Evolutionary conservation across 1,140 invertebrate species (phyloP), one percentile per base, ranked within the genome.

Genomic region (Vollenhovia emeryi): DNA sequence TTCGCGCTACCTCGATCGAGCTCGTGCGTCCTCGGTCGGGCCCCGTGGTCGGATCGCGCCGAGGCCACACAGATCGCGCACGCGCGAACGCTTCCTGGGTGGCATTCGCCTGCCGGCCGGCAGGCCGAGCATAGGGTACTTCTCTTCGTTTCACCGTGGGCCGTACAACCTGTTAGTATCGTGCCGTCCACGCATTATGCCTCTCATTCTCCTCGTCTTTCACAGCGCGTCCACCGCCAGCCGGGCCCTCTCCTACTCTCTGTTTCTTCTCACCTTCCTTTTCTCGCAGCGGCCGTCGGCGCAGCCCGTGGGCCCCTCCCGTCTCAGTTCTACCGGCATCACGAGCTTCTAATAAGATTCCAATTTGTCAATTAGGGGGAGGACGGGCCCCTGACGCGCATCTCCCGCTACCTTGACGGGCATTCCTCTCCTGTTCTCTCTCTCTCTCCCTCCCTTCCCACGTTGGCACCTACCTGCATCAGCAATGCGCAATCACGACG

Each of bases 351-450:
- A 96, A 96, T 96, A 96, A 96, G 95, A 96, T 96, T 96, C 96
- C 96, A 96, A 96, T 96, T 96, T 96, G 96, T 96, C 96, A 96
- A 96, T 96, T 96, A 96, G 91, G 89, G 91, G 91, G 92, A 95
- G 93, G 93, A 94, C 92, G 93, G 92, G 92, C 89, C 87, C 89
- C 84, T 84, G 88, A 86, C 78, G 87, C 87, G 86, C 76, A 86
- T 87, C 86, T 91, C 87, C 86, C 78, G 66, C 66, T 82, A 82
- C 78, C 78, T 73, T 68, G 78, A 71, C 78, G 36, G 66, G 36
- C 36, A 82, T 90, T 84, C 87, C 86, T 87, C 88, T 90, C 76
- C 76, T 86, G 86, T 76, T 87, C 52, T 79, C 87, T 13, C 13
- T 45, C 36, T 40, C 52, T 52, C 64, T 84, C 48, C 86, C 74